Percentiles rank a stretch among this genome's conserved stretches.
phyloP scores from a whole-genome alignment of 2,797 vertebrate genomes.

The Enteromius viviparus region DNA sequence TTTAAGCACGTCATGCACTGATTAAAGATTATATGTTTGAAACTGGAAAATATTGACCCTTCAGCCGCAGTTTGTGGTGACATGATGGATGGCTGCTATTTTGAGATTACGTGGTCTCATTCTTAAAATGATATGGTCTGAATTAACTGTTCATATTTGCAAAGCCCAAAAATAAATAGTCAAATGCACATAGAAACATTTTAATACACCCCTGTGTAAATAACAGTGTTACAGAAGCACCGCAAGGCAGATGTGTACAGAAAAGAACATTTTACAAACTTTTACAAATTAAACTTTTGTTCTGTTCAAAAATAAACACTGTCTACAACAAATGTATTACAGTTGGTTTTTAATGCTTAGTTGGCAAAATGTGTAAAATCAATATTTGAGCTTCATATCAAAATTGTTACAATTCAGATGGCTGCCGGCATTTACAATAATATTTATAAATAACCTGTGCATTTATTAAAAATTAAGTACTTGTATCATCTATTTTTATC shows the following conservation, averaged over 20 bases:
- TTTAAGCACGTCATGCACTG: conserved; percentile 8
- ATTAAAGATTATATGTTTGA: neutral
- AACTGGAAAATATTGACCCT: neutral
- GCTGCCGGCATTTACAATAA: neutral
- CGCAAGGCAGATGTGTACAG: conserved; percentile 9
- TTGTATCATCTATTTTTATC: neutral
- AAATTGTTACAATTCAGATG: neutral
- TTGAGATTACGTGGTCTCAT: neutral
- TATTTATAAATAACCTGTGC: conserved; percentile 1
- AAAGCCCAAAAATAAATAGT: neutral
- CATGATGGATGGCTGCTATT: neutral
- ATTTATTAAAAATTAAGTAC: neutral
- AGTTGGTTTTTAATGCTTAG: neutral
- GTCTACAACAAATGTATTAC: neutral
- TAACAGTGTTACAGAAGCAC: conserved; percentile 18
- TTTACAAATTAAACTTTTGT: conserved; percentile 16
- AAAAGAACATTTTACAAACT: neutral
- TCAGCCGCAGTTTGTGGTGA: neutral
- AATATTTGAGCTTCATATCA: neutral
- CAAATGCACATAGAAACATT: conserved; percentile 14
- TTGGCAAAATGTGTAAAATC: neutral
- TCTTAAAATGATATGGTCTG: neutral
- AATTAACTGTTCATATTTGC: neutral
- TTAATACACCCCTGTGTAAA: conserved; percentile 29
- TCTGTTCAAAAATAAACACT: conserved; percentile 34